Base-by-base conservation (phyloP, 2,113 vertebrate species). In the Sigmodon hispidus region DNA sequence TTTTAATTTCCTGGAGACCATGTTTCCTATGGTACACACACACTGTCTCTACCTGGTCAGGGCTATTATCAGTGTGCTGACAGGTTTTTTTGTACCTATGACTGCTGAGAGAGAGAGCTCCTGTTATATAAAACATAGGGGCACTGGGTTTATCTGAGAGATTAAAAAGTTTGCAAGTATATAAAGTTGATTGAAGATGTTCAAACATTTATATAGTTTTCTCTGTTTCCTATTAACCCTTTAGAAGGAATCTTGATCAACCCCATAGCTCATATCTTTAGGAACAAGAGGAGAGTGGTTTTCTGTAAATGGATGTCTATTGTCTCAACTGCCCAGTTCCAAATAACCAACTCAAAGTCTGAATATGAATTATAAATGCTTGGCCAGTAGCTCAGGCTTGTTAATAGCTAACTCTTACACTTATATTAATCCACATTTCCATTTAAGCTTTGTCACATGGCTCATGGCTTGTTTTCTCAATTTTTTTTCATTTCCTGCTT, bases 1-100 rank as follows among this genome's bases (percentile, higher is more conserved):
- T 95, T 96, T 93, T 87, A 93, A 97, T 96, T 90, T 97, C 70
- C 75, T 3, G 0, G 57, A 80, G 93, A 95, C 13, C 40, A 43
- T 77, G 59, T 93, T 93, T 94, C 88, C 83, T 91, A 3, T 26
- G 83, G 73, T 36, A 31, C 73, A 63, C 21, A 84, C n/a, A 45
- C 45, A 48, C n/a, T 45, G 48, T 36, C 65, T 85, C 40, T 90
- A 65, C 43, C 45, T 73, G 79, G 45, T 93, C 96, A 91, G 79
- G 50, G 59, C 73, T 36, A 36, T 87, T 75, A 65, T 43, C 75
- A 93, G n/a, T 76, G 50, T 84, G 50, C 65, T 90, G 94, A 94
- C 79, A 94, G 61, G 92, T 84, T 96, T 69, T 45, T 93, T 94
- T 97, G 22, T 91, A 57, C 69, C n/a, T 29, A 63, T 84, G 57